Conservation (phyloP, 2,113 vertebrate genomes). For the Phylloscopus trochiloides region DNA sequence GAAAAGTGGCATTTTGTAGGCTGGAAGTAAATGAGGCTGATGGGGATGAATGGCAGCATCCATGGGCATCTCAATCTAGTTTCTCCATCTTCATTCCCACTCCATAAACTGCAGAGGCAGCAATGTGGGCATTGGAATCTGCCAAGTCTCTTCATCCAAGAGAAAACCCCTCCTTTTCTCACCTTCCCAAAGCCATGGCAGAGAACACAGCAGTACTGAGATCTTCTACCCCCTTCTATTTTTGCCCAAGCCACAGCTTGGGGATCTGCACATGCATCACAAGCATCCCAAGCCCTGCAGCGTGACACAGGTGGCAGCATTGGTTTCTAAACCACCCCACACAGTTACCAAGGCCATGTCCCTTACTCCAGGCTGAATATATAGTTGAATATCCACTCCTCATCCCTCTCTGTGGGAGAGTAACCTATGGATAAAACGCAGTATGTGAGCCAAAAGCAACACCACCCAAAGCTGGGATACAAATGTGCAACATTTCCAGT, state of each 20-base stretch:
- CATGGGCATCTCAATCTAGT: neutral
- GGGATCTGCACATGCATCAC: neutral
- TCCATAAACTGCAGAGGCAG: neutral
- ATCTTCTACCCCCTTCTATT: neutral
- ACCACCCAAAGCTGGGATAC: neutral
- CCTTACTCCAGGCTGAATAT: neutral
- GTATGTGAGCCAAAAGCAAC: rapidly evolving
- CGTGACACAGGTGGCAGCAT: rapidly evolving
- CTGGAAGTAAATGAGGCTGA: neutral
- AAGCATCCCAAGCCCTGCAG: neutral
- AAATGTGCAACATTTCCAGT: rapidly evolving
- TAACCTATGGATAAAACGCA: neutral
- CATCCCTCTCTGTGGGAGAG: neutral
- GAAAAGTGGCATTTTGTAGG: neutral
- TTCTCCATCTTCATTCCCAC: neutral
- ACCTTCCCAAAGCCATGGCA: neutral
- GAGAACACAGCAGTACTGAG: neutral
- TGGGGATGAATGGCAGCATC: neutral
- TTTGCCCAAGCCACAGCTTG: neutral
- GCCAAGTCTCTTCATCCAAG: neutral
- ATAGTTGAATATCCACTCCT: neutral
- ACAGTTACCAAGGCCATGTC: rapidly evolving
- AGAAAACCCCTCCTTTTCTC: neutral
- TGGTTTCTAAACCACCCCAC: neutral
- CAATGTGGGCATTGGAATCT: neutral